Conservation (phyloP, 1,140 invertebrate genomes). For the Drosophila jambulina region DNA sequence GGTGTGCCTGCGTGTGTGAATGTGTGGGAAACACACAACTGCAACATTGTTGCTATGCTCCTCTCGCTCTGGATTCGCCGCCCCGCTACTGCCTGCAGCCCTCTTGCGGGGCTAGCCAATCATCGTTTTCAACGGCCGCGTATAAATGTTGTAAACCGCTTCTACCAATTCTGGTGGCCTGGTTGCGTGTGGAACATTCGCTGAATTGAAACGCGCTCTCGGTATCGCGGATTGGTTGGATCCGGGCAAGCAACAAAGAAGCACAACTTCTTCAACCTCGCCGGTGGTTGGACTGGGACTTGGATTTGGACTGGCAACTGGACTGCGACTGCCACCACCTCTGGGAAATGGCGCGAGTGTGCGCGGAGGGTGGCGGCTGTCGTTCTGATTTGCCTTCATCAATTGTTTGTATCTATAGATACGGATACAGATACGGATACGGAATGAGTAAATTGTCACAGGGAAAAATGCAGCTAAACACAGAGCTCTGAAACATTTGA, state of each 20-base stretch:
- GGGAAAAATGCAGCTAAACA: slow-evolving; percentile 5
- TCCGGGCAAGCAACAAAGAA: slow-evolving; percentile 81
- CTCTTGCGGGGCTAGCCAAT: slow-evolving; percentile 64
- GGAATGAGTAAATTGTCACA: background rate
- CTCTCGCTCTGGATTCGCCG: slow-evolving; percentile 45
- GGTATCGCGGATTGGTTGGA: slow-evolving; percentile 83
- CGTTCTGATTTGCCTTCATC: slow-evolving; percentile 1
- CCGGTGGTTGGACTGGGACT: slow-evolving; percentile 45
- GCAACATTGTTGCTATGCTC: slow-evolving; percentile 68
- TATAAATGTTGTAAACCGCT: slow-evolving; percentile 76
- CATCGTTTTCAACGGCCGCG: slow-evolving; percentile 63
- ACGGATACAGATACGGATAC: background rate
- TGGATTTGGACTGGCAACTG: slow-evolving; percentile 10
- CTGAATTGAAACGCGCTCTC: slow-evolving; percentile 84
- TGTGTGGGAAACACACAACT: slow-evolving; percentile 25
- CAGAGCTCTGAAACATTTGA: background rate
- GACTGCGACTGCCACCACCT: slow-evolving; percentile 18
- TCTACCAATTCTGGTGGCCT: slow-evolving; percentile 66
- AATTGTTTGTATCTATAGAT: slow-evolving; percentile 7
- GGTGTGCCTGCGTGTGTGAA: slow-evolving; percentile 9
- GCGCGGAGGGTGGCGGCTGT: slow-evolving; percentile 9
- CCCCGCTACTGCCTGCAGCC: slow-evolving; percentile 14
- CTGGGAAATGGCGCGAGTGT: slow-evolving; percentile 19
- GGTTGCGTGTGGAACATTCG: slow-evolving; percentile 84
- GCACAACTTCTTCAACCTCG: slow-evolving; percentile 80